These are phyloP conservation scores for Zaprionus kolodkinae DNA, from an alignment of 1,140 invertebrate genomes.

Conservation along the genomic window DNA sequence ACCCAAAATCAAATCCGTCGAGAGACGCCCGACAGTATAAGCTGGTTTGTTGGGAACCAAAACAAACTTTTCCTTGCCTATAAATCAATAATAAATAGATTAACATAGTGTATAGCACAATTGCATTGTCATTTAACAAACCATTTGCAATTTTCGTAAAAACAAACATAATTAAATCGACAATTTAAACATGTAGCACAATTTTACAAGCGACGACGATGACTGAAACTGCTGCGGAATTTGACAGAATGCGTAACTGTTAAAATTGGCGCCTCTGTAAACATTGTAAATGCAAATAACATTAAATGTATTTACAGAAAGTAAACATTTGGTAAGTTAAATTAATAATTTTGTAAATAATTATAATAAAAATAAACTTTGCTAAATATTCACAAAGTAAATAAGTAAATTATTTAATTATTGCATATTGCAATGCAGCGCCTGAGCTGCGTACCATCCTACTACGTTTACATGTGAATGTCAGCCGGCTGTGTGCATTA, in stretches of 20 bases:
- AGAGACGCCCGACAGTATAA: constrained; percentile 68
- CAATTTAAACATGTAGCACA: constrained; percentile 40
- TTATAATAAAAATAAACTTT: too few relatives aligned
- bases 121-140: constrained; percentile 22
- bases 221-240: constrained; percentile 4
- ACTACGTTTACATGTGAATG: constrained; percentile 33
- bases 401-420: too few relatives aligned
- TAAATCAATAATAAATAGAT: background rate
- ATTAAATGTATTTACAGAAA: background rate
- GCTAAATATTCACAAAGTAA: too few relatives aligned
- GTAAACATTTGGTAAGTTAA: background rate
- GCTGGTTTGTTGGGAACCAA: constrained; percentile 48
- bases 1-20: constrained; percentile 83
- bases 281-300: background rate
- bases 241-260: constrained; percentile 9
- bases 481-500: constrained; percentile 25
- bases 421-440: background rate
- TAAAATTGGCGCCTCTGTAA: constrained; percentile 16
- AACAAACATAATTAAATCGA: constrained; percentile 56
- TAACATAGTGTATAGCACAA: background rate
- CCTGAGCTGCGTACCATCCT: background rate
- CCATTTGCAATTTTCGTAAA: constrained; percentile 48
- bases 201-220: constrained; percentile 43
- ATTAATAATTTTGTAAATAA: too few relatives aligned
- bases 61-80: constrained; percentile 63